Evolutionary conservation across 2,888 invertebrate genomes (phyloP).

Genomic region (Drosophila tripunctata): DNA sequence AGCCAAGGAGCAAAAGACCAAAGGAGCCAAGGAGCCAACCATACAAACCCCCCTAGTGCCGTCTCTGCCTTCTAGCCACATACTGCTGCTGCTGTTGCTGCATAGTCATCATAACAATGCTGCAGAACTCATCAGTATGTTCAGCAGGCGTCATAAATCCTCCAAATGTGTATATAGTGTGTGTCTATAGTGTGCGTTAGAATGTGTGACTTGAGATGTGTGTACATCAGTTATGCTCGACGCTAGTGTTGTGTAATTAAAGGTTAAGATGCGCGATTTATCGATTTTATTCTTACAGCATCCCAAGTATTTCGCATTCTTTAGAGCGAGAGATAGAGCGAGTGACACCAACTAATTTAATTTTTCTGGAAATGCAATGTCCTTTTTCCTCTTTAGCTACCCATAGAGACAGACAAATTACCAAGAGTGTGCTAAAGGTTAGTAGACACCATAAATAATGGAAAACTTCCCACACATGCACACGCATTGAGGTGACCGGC

Average conservation of each 20-base stretch:
- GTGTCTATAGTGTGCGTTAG: not conserved
- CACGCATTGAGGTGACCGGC: no score
- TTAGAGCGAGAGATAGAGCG: not conserved
- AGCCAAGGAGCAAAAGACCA: not conserved
- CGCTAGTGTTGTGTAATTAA: conserved; percentile 59
- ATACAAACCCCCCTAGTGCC: conserved; percentile 10
- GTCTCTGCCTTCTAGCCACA: conserved; percentile 13
- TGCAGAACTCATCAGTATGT: conserved; percentile 55
- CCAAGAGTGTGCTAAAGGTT: conserved; percentile 54
- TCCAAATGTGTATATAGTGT: conserved; percentile 6
- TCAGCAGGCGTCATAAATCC: conserved; percentile 66
- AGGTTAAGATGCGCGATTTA: conserved; percentile 55
- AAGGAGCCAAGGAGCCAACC: not conserved
- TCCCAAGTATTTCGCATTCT: conserved; percentile 6
- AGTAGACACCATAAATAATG: conserved; percentile 58
- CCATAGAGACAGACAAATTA: conserved; percentile 37
- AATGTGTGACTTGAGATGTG: not conserved
- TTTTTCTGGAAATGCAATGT: conserved; percentile 29
- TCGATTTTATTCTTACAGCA: conserved; percentile 63
- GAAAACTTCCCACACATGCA: conserved; percentile 21
- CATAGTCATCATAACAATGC: conserved; percentile 58
- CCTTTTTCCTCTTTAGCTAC: not conserved
- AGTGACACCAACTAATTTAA: conserved; percentile 53
- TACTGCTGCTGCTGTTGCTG: conserved; percentile 19
- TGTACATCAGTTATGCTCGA: conserved; percentile 1